These are phyloP conservation scores for Gasteruption jaculator DNA, from an alignment of 2,888 invertebrate species.

Conservation along the genomic window DNA sequence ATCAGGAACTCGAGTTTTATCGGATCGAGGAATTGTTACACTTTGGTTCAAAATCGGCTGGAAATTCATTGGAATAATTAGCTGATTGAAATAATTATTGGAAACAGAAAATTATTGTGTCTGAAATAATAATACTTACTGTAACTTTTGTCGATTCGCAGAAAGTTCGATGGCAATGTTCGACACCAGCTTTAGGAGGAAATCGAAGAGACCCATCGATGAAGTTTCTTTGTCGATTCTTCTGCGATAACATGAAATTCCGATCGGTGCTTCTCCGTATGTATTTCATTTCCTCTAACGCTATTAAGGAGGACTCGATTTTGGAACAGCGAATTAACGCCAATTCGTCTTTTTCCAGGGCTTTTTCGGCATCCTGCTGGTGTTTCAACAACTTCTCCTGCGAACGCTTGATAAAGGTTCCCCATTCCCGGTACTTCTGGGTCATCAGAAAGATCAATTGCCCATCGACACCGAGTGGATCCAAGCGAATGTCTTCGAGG, in stretches of 20 bases:
- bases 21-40: no score
- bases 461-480: slow-evolving; percentile 45
- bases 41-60: no score
- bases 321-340: slow-evolving; percentile 41
- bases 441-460: slow-evolving; percentile 44
- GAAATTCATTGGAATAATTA: no score
- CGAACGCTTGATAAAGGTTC: slow-evolving; percentile 36
- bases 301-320: slow-evolving; percentile 44
- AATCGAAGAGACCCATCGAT: slow-evolving; percentile 26
- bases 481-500: slow-evolving; percentile 42
- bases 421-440: slow-evolving; percentile 45
- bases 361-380: slow-evolving; percentile 36
- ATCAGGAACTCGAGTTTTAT: no score
- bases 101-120: no score
- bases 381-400: slow-evolving; percentile 41
- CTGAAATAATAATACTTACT: no score
- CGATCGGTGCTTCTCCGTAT: slow-evolving; percentile 48
- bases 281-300: slow-evolving; percentile 46
- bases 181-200: slow-evolving; percentile 15
- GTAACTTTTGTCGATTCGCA: slow-evolving; percentile 28
- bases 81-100: no score
- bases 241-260: slow-evolving; percentile 41
- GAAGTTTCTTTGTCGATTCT: slow-evolving; percentile 28
- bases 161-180: slow-evolving; percentile 31
- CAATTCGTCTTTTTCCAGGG: slow-evolving; percentile 44